Conservation (phyloP, 64 coral and sea anemone species). For the Porites australiensis region DNA sequence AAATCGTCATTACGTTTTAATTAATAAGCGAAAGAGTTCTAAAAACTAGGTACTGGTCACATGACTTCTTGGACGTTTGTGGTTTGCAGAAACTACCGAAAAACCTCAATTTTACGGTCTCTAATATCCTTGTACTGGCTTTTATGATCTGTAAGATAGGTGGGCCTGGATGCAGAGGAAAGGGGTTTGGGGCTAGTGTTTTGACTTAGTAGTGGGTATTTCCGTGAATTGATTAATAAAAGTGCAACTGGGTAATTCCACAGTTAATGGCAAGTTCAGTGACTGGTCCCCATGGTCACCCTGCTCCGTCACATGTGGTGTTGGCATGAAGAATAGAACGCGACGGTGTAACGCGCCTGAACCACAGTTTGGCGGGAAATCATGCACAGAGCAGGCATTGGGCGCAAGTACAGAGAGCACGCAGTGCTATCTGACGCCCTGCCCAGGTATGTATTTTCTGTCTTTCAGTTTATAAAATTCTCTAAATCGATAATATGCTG, state of each 20-base stretch:
- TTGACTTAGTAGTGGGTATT: background rate
- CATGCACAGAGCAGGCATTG: constrained; percentile 92
- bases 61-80: no score
- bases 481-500: no score
- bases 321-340: constrained; percentile 90
- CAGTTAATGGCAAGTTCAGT: constrained; percentile 92
- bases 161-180: no score
- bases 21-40: no score
- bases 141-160: no score
- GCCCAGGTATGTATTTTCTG: constrained; percentile 95
- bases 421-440: constrained; percentile 90
- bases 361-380: constrained; percentile 95
- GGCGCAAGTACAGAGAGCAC: constrained; percentile 74
- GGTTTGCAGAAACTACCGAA: no score
- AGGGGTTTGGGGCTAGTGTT: no score
- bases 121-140: no score
- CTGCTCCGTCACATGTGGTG: constrained; percentile 93
- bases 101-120: no score
- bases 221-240: background rate
- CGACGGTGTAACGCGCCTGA: constrained; percentile 76
- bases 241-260: background rate
- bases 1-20: no score
- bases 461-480: background rate
- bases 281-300: constrained; percentile 91
- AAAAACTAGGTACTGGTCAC: no score